Conservation (phyloP, 2,888 invertebrate genomes). For the Panopea generosa region DNA sequence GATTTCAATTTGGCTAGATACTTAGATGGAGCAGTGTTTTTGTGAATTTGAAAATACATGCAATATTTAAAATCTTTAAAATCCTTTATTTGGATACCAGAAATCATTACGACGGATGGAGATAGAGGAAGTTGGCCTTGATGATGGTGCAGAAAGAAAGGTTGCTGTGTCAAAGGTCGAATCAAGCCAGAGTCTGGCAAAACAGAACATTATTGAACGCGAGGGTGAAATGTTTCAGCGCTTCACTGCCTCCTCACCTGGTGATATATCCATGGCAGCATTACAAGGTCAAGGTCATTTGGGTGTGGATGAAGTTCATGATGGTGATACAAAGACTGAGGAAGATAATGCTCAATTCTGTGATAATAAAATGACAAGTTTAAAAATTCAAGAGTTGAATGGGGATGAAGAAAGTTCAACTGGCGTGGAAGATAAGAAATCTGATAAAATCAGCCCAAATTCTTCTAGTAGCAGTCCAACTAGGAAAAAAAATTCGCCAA, state of each 20-base stretch:
- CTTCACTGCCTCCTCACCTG: slow-evolving; percentile 61
- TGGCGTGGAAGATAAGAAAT: slow-evolving; percentile 7
- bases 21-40: not conserved
- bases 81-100: slow-evolving; percentile 58
- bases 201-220: slow-evolving; percentile 66
- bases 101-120: slow-evolving; percentile 77
- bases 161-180: slow-evolving; percentile 56
- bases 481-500: not conserved
- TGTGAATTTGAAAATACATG: not conserved
- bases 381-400: not conserved
- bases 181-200: slow-evolving; percentile 67
- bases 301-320: not conserved
- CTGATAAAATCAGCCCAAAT: not conserved
- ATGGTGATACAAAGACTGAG: not conserved
- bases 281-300: no score
- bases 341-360: not conserved
- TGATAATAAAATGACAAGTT: not conserved
- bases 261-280: slow-evolving; percentile 26
- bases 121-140: slow-evolving; percentile 82
- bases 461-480: not conserved
- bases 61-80: not conserved
- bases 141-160: slow-evolving; percentile 62
- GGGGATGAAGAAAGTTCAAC: not conserved
- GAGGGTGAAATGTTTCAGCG: slow-evolving; percentile 72
- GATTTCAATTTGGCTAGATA: not conserved